Percentiles rank a stretch among this genome's conserved stretches.
These are phyloP conservation scores for Prunella strophiata DNA, from an alignment of 2,797 vertebrate species.

Conservation along the genomic window DNA sequence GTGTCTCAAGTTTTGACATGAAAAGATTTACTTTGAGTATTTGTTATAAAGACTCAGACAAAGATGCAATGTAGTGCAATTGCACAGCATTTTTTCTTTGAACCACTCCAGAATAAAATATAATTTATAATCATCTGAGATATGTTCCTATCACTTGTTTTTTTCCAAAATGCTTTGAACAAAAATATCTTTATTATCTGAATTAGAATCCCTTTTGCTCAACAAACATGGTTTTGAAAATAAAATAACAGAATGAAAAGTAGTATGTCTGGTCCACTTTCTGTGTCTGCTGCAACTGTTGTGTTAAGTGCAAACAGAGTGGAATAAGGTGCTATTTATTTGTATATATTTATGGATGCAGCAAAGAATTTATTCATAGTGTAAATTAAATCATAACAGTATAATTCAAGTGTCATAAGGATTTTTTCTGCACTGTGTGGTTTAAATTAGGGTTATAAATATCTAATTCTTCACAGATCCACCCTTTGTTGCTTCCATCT, in stretches of 20 bases:
- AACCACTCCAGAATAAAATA: slow-evolving; percentile 12
- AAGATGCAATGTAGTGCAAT: neutral
- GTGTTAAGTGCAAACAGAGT: neutral
- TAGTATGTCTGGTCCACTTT: neutral
- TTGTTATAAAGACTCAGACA: slow-evolving; percentile 32
- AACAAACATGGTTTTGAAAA: neutral
- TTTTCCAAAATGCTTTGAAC: neutral
- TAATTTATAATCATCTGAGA: neutral
- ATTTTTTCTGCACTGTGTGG: neutral
- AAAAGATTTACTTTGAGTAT: slow-evolving; percentile 50
- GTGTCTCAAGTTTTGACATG: slow-evolving; percentile 23
- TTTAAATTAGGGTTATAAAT: neutral
- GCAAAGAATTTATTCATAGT: neutral
- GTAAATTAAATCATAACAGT: neutral
- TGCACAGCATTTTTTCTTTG: neutral
- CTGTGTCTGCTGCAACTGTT: neutral
- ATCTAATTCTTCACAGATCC: neutral
- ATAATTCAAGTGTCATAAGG: neutral
- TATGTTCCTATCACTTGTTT: neutral
- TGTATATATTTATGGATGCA: neutral
- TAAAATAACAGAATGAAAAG: neutral
- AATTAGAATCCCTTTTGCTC: neutral
- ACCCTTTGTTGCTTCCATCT: neutral
- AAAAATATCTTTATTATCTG: neutral
- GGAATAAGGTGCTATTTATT: accelerated